These are phyloP conservation scores for Gonatopus flavifemur DNA, from an alignment of 1,140 invertebrate species.

Conservation along the genomic window DNA sequence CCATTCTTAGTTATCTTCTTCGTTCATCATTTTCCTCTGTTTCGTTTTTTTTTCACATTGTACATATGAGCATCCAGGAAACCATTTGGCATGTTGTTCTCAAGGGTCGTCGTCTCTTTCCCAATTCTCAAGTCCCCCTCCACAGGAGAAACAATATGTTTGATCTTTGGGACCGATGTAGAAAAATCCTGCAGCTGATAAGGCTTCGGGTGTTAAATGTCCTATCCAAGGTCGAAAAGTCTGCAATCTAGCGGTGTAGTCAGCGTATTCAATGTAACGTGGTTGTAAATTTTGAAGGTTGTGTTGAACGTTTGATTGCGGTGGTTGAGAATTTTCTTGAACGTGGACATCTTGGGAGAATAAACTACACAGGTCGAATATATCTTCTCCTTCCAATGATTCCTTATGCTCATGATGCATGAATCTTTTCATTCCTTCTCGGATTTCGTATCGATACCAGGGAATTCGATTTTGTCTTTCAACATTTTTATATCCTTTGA, in stretches of 20 bases:
- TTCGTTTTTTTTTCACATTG: too few species aligned
- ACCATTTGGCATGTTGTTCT: conserved; percentile 80
- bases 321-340: conserved; percentile 26
- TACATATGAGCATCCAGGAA: conserved; percentile 52
- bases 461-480: too few species aligned
- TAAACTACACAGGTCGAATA: conserved; percentile 56
- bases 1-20: too few species aligned
- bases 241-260: conserved; percentile 63
- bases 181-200: conserved; percentile 82
- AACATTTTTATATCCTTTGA: too few species aligned
- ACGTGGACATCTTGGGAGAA: conserved; percentile 34
- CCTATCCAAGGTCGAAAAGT: conserved; percentile 72
- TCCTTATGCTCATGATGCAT: too few species aligned
- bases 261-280: conserved; percentile 62
- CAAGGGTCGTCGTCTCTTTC: conserved; percentile 76
- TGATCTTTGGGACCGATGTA: conserved; percentile 76
- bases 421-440: too few species aligned
- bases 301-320: conserved; percentile 11
- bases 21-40: too few species aligned
- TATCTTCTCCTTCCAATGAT: conserved; percentile 49
- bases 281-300: conserved; percentile 45
- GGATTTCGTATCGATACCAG: too few species aligned
- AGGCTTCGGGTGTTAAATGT: conserved; percentile 67
- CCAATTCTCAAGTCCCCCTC: conserved; percentile 79
- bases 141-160: conserved; percentile 78